A percentile compares a stretch with the other conserved stretches of the same genome.
Evolutionary conservation across 2,113 vertebrate genomes (phyloP).

Genomic region (Euleptes europaea): DNA sequence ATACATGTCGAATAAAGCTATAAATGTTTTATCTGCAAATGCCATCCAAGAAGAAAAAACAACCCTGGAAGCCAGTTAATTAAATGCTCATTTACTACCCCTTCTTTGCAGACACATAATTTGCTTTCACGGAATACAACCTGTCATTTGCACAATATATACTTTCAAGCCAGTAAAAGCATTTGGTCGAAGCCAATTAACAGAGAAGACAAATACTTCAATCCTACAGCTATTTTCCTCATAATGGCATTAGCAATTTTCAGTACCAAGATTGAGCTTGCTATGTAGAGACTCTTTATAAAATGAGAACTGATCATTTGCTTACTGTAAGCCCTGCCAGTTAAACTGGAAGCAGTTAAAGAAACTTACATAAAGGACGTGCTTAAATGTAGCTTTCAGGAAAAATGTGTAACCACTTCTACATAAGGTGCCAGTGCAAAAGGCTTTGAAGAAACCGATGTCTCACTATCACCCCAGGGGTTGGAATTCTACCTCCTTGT

Average conservation of each 20-base stretch:
- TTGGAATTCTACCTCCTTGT: neutral
- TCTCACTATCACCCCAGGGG: neutral
- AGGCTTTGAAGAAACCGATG: neutral
- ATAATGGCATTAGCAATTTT: slow-evolving; percentile 53
- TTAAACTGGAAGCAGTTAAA: slow-evolving; percentile 16
- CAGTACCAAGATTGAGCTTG: slow-evolving; percentile 41
- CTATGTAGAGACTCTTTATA: slow-evolving; percentile 19
- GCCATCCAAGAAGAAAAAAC: neutral
- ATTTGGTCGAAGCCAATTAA: slow-evolving; percentile 61
- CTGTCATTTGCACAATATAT: slow-evolving; percentile 40
- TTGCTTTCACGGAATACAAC: slow-evolving; percentile 6
- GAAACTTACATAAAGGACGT: neutral
- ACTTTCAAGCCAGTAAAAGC: slow-evolving; percentile 46
- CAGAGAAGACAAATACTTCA: slow-evolving; percentile 63
- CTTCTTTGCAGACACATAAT: slow-evolving; percentile 2
- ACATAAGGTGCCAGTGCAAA: neutral
- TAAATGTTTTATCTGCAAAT: neutral
- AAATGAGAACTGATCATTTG: slow-evolving; percentile 30
- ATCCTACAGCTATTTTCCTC: slow-evolving; percentile 58
- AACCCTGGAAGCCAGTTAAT: neutral
- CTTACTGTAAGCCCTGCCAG: slow-evolving; percentile 10
- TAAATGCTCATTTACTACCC: slow-evolving; percentile 5
- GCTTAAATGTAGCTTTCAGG: slow-evolving; percentile 24
- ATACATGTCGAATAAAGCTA: neutral
- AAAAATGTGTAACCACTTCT: neutral